These are phyloP conservation scores for Monoplex corrugatus DNA, from an alignment of 2,888 invertebrate genomes.

Conservation along the genomic window DNA sequence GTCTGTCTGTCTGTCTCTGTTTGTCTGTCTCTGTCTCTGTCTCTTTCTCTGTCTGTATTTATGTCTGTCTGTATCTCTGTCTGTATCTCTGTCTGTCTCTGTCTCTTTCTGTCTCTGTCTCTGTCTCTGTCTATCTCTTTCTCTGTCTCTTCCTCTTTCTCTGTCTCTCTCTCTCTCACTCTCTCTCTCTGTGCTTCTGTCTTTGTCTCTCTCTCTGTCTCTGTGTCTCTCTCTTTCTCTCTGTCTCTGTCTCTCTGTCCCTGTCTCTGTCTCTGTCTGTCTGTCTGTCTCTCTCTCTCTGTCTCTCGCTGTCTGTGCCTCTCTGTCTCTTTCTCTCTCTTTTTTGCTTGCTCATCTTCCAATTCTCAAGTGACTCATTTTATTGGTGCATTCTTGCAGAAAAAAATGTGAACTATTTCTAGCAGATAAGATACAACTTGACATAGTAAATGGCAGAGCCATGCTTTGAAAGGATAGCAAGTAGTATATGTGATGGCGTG, in stretches of 20 bases:
- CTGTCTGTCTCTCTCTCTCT: not conserved
- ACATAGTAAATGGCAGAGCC: too few species aligned
- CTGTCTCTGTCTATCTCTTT: not conserved
- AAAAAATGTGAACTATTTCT: too few species aligned
- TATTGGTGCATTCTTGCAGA: too few species aligned
- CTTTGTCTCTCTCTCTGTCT: not conserved
- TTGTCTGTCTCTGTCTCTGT: accelerated
- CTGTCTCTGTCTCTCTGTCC: not conserved
- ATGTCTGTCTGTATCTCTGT: not conserved
- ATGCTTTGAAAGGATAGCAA: too few species aligned
- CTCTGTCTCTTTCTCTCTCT: constrained; percentile 25
- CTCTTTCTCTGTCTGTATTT: accelerated
- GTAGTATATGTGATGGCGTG: too few species aligned
- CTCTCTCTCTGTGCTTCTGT: not conserved
- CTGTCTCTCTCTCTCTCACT: not conserved
- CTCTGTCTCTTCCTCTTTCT: not conserved
- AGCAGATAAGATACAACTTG: too few species aligned
- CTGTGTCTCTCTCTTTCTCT: not conserved
- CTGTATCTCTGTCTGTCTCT: not conserved
- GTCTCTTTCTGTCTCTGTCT: not conserved
- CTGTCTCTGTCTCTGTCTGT: not conserved
- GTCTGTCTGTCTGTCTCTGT: accelerated
- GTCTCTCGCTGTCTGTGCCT: not conserved
- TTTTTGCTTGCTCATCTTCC: not conserved
- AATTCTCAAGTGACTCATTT: too few species aligned